Evolutionary conservation across 1,140 invertebrate genomes (phyloP).

Genomic region (Bombus fervidus): DNA sequence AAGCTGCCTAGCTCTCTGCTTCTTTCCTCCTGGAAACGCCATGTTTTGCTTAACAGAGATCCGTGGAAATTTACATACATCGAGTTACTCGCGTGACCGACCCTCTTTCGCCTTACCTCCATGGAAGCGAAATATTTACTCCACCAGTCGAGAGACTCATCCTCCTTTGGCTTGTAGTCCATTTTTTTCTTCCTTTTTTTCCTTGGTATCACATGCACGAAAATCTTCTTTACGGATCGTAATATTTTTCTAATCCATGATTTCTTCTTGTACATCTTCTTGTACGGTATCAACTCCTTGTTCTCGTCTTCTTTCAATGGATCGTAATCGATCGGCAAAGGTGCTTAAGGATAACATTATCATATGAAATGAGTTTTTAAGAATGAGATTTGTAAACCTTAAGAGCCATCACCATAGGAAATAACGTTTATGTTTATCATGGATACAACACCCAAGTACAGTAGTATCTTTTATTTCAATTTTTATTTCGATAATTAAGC

Average conservation of each 20-base stretch:
- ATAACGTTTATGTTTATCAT: too few relatives aligned
- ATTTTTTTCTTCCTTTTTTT: slow-evolving; percentile 34
- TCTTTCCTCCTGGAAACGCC: slow-evolving; percentile 70
- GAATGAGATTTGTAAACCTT: background rate
- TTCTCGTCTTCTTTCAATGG: slow-evolving; percentile 69
- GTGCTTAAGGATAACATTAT: slow-evolving; percentile 29
- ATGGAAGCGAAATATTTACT: slow-evolving; percentile 88
- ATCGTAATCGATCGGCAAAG: slow-evolving; percentile 66
- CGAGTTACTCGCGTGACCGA: slow-evolving; percentile 4
- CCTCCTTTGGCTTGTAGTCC: slow-evolving; percentile 68
- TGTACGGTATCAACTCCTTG: slow-evolving; percentile 71
- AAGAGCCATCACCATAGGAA: too few relatives aligned
- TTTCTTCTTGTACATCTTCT: slow-evolving; percentile 52
- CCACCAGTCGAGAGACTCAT: slow-evolving; percentile 89
- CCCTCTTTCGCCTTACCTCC: slow-evolving; percentile 74
- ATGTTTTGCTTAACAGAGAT: background rate
- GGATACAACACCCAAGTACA: too few relatives aligned
- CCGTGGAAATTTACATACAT: slow-evolving; percentile 31
- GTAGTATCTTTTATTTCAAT: too few relatives aligned
- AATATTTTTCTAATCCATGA: slow-evolving; percentile 57
- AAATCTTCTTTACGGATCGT: slow-evolving; percentile 47
- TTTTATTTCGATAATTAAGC: too few relatives aligned
- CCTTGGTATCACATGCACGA: background rate
- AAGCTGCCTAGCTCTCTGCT: slow-evolving; percentile 62
- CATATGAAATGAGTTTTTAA: background rate